phyloP scores from a whole-genome alignment of 2,797 vertebrate species.

The Poeciliopsis gracilis region DNA sequence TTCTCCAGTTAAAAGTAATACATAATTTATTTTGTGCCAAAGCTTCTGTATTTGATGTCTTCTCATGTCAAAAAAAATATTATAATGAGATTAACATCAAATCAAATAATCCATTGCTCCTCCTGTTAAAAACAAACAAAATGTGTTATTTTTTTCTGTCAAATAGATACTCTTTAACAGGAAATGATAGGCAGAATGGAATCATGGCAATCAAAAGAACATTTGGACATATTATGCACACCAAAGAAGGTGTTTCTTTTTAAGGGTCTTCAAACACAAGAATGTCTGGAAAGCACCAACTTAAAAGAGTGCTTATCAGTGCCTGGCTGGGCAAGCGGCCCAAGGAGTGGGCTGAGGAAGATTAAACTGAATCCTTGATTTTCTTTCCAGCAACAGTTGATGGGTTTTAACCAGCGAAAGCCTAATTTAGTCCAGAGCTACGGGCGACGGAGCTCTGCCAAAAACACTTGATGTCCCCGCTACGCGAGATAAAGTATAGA shows the following conservation, averaged over 20 bases:
- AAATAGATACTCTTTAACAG: background rate
- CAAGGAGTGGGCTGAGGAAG: conserved; percentile 48
- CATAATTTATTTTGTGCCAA: background rate
- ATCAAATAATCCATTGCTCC: background rate
- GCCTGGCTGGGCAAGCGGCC: conserved; percentile 36
- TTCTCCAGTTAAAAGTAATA: background rate
- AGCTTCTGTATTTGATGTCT: background rate
- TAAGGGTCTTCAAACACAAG: conserved; percentile 18
- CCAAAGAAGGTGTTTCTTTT: conserved; percentile 14
- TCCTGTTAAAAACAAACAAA: background rate
- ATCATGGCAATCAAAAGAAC: background rate
- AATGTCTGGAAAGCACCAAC: conserved; percentile 26
- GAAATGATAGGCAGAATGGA: background rate
- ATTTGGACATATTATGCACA: background rate
- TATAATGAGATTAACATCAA: background rate
- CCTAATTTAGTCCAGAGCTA: conserved; percentile 44
- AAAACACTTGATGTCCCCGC: conserved; percentile 32
- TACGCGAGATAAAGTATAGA: conserved; percentile 30
- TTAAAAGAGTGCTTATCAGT: conserved; percentile 30
- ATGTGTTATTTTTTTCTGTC: background rate
- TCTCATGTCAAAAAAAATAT: background rate
- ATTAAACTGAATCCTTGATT: conserved; percentile 58
- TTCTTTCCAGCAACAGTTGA: conserved; percentile 38
- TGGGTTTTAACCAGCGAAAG: conserved; percentile 45
- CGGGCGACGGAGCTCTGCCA: conserved; percentile 36